phyloP scores from a whole-genome alignment of 2,797 vertebrate genomes.

The Catharus ustulatus region DNA sequence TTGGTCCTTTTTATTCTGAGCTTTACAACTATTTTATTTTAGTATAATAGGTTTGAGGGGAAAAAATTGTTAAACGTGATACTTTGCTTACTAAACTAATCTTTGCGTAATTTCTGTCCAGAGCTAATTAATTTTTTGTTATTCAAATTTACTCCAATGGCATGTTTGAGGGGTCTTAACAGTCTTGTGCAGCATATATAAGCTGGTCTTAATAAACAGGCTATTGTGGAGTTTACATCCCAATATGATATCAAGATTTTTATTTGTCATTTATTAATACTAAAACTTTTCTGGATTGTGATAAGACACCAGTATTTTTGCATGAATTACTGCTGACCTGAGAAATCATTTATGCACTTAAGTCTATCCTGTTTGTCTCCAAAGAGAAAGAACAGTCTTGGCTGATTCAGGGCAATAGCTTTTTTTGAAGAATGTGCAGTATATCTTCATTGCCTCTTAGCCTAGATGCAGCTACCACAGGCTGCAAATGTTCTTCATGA shows the following conservation, averaged over 20 bases:
- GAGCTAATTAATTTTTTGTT: neutral
- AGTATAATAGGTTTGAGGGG: neutral
- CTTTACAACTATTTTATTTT: neutral
- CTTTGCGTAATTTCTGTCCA: neutral
- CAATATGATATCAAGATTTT: neutral
- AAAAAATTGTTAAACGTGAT: neutral
- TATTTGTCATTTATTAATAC: neutral
- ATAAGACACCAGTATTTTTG: neutral
- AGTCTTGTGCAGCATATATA: neutral
- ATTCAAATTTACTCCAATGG: neutral
- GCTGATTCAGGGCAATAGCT: neutral
- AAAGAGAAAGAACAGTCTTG: neutral
- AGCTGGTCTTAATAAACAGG: neutral
- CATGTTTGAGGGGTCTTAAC: neutral
- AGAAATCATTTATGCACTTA: neutral
- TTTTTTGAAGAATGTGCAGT: neutral
- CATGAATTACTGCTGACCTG: neutral
- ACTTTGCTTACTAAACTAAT: neutral
- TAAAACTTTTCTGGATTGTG: neutral
- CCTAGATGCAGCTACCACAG: neutral
- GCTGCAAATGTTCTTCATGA: neutral
- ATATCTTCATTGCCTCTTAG: neutral
- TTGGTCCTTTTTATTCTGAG: neutral
- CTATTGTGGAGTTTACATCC: neutral
- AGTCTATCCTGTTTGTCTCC: neutral